Evolutionary conservation across 2,113 vertebrate genomes (phyloP).

Genomic region (Callospermophilus lateralis): DNA sequence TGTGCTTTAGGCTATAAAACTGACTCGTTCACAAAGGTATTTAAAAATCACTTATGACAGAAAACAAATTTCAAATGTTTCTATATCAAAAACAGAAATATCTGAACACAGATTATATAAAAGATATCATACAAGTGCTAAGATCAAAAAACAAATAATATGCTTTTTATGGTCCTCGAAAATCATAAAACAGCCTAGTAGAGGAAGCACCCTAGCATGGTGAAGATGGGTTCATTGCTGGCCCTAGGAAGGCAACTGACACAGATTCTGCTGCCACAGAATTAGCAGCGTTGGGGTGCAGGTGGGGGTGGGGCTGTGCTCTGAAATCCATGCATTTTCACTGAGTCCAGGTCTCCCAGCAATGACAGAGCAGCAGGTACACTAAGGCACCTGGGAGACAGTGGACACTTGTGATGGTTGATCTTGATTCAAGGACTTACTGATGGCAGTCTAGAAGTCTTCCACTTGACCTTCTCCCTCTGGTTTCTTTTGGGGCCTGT

Average conservation of each 20-base stretch:
- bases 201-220: neutral
- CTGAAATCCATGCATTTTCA: neutral
- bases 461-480: neutral
- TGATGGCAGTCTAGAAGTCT: neutral
- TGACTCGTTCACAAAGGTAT: neutral
- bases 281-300: too few relatives aligned
- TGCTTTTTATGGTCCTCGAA: neutral
- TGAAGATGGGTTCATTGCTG: neutral
- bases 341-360: neutral
- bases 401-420: neutral
- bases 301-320: neutral
- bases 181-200: neutral
- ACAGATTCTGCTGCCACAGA: rapidly evolving
- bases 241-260: neutral
- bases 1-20: neutral
- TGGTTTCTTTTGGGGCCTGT: neutral
- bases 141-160: neutral
- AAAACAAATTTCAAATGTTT: neutral
- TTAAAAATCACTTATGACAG: neutral
- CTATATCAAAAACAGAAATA: neutral
- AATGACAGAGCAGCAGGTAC: neutral
- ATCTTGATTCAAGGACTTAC: neutral
- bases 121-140: neutral
- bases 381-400: neutral
- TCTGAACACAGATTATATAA: neutral